Evolutionary conservation across 2,888 invertebrate species (phyloP), one percentile per base, ranked within the genome.

Genomic region (Orchestes rusci): DNA sequence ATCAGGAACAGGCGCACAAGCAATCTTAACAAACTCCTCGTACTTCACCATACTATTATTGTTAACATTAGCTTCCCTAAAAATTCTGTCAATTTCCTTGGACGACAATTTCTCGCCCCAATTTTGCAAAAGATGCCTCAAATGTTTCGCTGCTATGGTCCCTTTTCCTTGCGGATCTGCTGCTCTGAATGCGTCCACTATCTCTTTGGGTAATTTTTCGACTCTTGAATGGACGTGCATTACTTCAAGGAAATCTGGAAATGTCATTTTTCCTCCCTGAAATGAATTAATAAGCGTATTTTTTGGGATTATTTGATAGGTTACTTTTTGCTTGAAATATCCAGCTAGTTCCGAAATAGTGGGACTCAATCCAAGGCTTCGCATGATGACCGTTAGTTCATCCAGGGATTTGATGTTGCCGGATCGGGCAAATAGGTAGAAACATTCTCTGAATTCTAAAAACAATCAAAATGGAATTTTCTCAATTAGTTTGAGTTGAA

Each of bases 401-500:
- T 94, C 92, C 52, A 93, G 69, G 0, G 85, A 86, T 13, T 82
- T 82, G 39, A 96, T 93, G 66, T 87, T 84, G 0, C 92, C 93
- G 23, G 84, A 86, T 34, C 90, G 74, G 0, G 94, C 93, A 65
- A 93, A 94, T 41, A 96, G 73, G 66, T 92, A 93, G 72, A 95
- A 96, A 62, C 95, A 96, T 73, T 96, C 95, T 61, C 93, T 82
- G 68, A 93, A 95, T 69, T 94, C 94, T 93, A 70, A 8, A 74
- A 74, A 51, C 48, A 44, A 42, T 34, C 15, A 31, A 31, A 31
- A 13, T 12, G 2, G 31, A 8, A 12, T 34, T 5, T 34, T 34
- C n/a, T n/a, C n/a, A n/a, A n/a, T n/a, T n/a, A n/a, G n/a, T n/a
- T n/a, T 7, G 23, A 8, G 5, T 7, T 23, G 23, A 5, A 23